Conservation (phyloP, 1,140 invertebrate species). For the Akabosia matsudoensis region DNA sequence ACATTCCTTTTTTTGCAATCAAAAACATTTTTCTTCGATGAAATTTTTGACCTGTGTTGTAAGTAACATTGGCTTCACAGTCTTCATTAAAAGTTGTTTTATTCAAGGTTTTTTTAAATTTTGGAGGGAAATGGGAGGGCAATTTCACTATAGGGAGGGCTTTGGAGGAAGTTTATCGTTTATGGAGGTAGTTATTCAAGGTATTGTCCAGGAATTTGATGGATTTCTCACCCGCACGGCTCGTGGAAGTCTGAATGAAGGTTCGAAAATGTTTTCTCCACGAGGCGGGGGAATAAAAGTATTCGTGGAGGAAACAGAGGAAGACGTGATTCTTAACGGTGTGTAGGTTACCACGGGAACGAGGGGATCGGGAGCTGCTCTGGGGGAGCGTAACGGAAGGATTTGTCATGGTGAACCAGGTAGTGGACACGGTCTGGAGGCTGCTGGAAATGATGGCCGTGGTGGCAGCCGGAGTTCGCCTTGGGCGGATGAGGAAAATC, state of each 20-base stretch:
- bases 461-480: not conserved
- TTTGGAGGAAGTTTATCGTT: not conserved
- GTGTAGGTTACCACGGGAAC: not conserved
- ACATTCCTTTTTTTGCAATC: too few relatives aligned
- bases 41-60: too few relatives aligned
- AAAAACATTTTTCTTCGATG: too few relatives aligned
- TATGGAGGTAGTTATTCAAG: slow-evolving; percentile 29
- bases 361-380: not conserved
- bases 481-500: not conserved
- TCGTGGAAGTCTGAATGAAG: slow-evolving; percentile 34
- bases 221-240: slow-evolving; percentile 29
- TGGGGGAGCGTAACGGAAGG: not conserved
- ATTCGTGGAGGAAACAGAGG: not conserved
- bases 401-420: not conserved
- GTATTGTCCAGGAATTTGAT: slow-evolving; percentile 28
- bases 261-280: slow-evolving; percentile 33
- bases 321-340: not conserved
- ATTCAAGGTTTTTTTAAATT: too few relatives aligned
- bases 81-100: too few relatives aligned
- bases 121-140: too few relatives aligned
- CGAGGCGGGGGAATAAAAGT: too few relatives aligned
- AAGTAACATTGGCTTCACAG: not conserved
- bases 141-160: too few relatives aligned
- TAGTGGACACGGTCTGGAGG: too few relatives aligned
- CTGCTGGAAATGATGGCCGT: not conserved